These are phyloP conservation scores for Agelaius tricolor DNA, from an alignment of 2,113 vertebrate genomes.

Conservation along the genomic window DNA sequence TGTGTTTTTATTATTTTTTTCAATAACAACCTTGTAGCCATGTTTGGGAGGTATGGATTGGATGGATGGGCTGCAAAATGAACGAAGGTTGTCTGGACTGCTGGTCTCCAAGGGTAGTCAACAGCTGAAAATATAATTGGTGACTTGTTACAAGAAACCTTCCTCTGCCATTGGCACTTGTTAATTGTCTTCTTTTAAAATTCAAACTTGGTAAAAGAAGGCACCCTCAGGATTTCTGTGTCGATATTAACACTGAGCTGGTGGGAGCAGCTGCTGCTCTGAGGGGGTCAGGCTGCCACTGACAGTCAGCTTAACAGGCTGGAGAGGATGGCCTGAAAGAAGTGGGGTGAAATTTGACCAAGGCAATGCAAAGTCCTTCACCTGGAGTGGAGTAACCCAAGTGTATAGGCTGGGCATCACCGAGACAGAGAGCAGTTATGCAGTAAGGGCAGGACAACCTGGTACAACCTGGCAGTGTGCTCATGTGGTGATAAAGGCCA, in stretches of 20 bases:
- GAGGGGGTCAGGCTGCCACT: background rate
- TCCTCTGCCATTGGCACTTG: background rate
- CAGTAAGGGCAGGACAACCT: background rate
- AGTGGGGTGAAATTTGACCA: background rate
- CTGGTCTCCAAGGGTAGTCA: background rate
- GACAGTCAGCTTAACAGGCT: background rate
- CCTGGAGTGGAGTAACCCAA: background rate
- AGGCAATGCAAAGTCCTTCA: background rate
- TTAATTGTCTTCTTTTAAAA: background rate
- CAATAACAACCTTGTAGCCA: background rate
- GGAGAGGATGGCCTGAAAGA: background rate
- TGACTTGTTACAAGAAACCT: rapidly evolving
- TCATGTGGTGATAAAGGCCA: background rate
- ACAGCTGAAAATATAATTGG: background rate
- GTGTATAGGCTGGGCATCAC: background rate
- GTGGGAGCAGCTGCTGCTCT: background rate
- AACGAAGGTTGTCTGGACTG: background rate
- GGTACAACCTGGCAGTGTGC: background rate
- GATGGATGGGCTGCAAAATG: background rate
- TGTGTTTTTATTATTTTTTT: background rate
- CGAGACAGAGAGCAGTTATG: background rate
- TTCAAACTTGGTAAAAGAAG: background rate
- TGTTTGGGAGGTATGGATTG: background rate
- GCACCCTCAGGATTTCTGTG: background rate
- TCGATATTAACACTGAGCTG: background rate